Base-by-base conservation (phyloP, 2,797 vertebrate genomes). In the Synanceia verrucosa region DNA sequence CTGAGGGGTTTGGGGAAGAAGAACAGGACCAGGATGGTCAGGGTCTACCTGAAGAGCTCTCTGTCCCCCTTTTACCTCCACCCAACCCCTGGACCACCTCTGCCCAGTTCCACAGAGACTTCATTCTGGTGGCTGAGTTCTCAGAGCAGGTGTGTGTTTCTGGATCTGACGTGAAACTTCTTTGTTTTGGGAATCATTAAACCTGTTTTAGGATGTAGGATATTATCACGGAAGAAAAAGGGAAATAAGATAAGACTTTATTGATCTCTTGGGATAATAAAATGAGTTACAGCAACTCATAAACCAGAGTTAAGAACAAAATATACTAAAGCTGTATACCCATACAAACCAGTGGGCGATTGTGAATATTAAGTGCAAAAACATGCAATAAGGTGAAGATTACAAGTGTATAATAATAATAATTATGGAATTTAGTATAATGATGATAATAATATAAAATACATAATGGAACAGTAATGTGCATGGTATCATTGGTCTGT, bases 111-210 rank as follows among this genome's bases (percentile, higher is more conserved):
- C 89, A 88, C 36, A 89, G 95, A 59, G 98, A 99, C 86, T 99
- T 99, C 88, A 96, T 99, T 37, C 95, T 99, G 63, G 95, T 99
- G 92, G 96, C 97, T 0, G 98, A 99, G 62, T 99, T 99, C 92
- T 99, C 97, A 0, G 98, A 99, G 80, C 96, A 99, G 91, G 97
- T 99, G 76, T 92, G 78, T 59, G 19, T 31, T n/a, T 33, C 3
- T 36, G 12, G 5, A 39, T 7, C 33, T 12, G 36, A 24, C 19
- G 41, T 4, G 28, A 29, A 4, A n/a, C 39, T 41, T 16, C 6
- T 16, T 6, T 26, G 23, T 29, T 23, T 53, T 53, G 29, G 5
- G 10, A 34, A 33, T 53, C 29, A 34, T 31, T 3, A 33, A 53
- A 33, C 29, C 13, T 14, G 36, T 39, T 39, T 39, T 18, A 39